These are phyloP conservation scores for Ctenoplectra terminalis DNA, from an alignment of 1,140 invertebrate species.

Conservation along the genomic window DNA sequence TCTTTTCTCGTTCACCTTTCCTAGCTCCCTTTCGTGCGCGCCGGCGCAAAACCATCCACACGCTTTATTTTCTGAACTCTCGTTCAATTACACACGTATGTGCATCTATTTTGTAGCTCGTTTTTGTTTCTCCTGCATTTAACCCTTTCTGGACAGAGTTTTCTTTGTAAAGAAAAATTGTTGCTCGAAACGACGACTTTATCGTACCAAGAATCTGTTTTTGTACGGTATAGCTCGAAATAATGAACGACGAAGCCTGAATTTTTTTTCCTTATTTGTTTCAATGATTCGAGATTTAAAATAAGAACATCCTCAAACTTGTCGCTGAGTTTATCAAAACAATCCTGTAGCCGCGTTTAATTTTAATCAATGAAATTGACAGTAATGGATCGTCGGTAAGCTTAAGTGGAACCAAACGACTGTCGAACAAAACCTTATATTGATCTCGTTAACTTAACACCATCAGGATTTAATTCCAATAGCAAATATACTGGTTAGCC, in stretches of 20 bases:
- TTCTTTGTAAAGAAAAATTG: too few relatives aligned
- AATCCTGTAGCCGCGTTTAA: not conserved
- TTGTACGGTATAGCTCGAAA: too few relatives aligned
- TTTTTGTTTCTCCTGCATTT: not conserved
- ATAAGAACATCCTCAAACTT: not conserved
- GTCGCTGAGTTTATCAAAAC: not conserved
- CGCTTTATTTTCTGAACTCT: not conserved
- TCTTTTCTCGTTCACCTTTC: not conserved
- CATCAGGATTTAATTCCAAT: too few relatives aligned
- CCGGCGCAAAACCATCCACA: not conserved
- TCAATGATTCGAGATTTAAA: too few relatives aligned
- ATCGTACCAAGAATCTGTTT: too few relatives aligned
- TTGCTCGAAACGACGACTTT: too few relatives aligned
- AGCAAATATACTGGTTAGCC: too few relatives aligned
- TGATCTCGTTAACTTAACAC: too few relatives aligned
- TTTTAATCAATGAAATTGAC: not conserved
- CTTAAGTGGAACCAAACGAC: not conserved
- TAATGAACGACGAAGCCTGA: too few relatives aligned
- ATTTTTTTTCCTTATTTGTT: too few relatives aligned
- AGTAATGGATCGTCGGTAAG: not conserved
- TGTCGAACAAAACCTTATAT: not conserved
- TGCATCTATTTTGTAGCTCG: not conserved
- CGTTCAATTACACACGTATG: not conserved
- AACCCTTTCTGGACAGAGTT: too few relatives aligned
- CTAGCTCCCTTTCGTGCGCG: not conserved